phyloP scores from a whole-genome alignment of 2,797 vertebrate species.

The Parauchenoglanis ngamensis region DNA sequence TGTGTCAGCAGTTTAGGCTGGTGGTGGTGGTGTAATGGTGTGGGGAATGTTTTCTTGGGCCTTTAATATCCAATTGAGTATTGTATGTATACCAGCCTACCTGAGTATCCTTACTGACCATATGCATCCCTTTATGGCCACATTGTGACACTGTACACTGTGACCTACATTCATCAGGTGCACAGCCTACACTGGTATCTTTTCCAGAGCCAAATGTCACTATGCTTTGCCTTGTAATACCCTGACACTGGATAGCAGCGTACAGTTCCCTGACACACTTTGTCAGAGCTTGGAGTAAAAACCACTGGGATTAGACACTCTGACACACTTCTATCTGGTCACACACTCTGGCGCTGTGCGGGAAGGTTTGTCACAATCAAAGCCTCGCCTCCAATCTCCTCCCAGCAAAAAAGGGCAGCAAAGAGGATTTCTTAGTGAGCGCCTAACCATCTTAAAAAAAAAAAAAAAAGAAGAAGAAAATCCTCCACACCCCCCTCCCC shows the following conservation, averaged over 20 bases:
- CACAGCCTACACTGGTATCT: constrained; percentile 11
- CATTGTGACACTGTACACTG: too few species aligned
- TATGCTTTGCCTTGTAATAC: constrained; percentile 39
- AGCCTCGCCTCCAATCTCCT: constrained; percentile 68
- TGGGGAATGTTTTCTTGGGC: neutral
- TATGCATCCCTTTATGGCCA: neutral
- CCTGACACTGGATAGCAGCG: constrained; percentile 24
- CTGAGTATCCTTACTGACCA: neutral
- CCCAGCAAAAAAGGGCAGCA: constrained; percentile 63
- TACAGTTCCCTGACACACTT: constrained; percentile 60
- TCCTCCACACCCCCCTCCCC: constrained; percentile 70
- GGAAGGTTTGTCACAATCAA: constrained; percentile 77
- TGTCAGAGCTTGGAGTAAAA: constrained; percentile 63
- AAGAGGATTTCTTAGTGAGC: constrained; percentile 76
- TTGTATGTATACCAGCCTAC: neutral
- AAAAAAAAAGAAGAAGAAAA: constrained; percentile 60
- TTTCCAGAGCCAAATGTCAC: constrained; percentile 28
- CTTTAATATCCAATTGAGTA: neutral
- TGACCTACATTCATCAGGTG: neutral
- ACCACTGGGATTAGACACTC: constrained; percentile 74
- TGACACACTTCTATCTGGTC: constrained; percentile 80
- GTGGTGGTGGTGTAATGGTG: neutral
- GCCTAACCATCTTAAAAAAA: constrained; percentile 65
- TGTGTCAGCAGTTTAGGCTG: neutral
- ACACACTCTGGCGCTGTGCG: constrained; percentile 66